A percentile compares a stretch with the other conserved stretches of the same genome.
phyloP scores from a whole-genome alignment of 37 sponge, comb jelly and placozoan genomes.

The Hormiphora californensis region DNA sequence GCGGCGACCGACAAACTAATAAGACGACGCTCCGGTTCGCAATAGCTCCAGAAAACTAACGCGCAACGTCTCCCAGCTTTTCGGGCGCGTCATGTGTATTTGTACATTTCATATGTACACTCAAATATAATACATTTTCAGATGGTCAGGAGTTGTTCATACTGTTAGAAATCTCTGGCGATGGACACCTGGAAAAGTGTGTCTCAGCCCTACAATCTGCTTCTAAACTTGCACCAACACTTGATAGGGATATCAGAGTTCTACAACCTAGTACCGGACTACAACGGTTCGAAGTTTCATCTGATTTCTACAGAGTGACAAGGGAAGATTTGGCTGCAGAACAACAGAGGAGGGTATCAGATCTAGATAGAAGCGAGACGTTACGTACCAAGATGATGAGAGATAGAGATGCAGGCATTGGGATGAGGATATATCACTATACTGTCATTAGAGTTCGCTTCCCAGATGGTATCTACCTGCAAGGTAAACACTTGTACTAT shows the following conservation, averaged over 20 bases:
- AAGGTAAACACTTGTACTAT: not conserved
- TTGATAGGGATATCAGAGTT: constrained; percentile 6
- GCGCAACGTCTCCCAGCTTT: too few species aligned
- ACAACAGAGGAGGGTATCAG: constrained; percentile 15
- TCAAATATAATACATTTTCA: too few species aligned
- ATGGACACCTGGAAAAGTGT: constrained; percentile 3
- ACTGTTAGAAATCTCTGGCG: not conserved
- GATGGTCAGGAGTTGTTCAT: constrained; percentile 46
- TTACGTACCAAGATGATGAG: constrained; percentile 1
- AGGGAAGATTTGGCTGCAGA: constrained; percentile 12
- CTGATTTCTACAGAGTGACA: constrained; percentile 32
- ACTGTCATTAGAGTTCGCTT: constrained; percentile 15
- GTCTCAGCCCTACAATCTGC: not conserved
- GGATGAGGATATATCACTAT: constrained; percentile 51
- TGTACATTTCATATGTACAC: too few species aligned
- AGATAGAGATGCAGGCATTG: constrained; percentile 35
- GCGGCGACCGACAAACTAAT: too few species aligned
- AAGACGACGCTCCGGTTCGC: too few species aligned
- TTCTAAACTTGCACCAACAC: not conserved
- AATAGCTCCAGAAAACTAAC: too few species aligned
- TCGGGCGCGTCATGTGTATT: too few species aligned
- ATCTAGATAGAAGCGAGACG: not conserved
- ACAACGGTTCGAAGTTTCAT: not conserved
- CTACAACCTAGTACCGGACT: not conserved
- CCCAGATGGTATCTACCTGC: constrained; percentile 12